These are phyloP conservation scores for Tuta absoluta DNA, from an alignment of 2,888 invertebrate species.

Conservation along the genomic window DNA sequence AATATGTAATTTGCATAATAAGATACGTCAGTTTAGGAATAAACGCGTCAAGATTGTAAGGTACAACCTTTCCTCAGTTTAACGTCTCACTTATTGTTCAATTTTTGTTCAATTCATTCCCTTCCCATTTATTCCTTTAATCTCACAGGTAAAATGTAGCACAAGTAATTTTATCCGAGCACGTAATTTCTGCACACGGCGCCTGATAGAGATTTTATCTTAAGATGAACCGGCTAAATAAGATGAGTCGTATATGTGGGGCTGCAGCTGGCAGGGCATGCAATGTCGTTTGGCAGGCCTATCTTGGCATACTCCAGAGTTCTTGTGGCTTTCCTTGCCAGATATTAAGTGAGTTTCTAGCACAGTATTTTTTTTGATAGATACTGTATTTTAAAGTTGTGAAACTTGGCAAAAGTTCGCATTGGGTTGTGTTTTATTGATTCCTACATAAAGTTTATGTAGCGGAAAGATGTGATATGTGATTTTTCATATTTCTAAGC, in stretches of 20 bases:
- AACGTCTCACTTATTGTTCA: neutral
- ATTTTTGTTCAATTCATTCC: neutral
- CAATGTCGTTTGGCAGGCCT: slow-evolving; percentile 24
- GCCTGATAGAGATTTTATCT: slow-evolving; percentile 31
- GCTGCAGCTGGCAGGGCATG: slow-evolving; percentile 30
- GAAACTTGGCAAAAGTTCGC: neutral
- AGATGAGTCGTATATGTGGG: slow-evolving; percentile 27
- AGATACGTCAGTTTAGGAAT: too few relatives aligned
- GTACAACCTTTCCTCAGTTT: neutral
- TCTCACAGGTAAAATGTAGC: slow-evolving; percentile 6
- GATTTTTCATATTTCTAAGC: too few relatives aligned
- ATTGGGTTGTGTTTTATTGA: neutral
- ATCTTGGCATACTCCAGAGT: slow-evolving; percentile 11
- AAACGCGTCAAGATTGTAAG: too few relatives aligned
- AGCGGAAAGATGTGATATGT: too few relatives aligned
- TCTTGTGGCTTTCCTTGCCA: slow-evolving; percentile 18
- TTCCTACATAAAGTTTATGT: neutral
- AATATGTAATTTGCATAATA: too few relatives aligned
- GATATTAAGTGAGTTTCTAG: slow-evolving; percentile 7
- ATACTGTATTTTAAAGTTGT: neutral
- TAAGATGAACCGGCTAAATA: slow-evolving; percentile 29
- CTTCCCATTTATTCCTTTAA: neutral
- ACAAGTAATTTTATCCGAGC: slow-evolving; percentile 5
- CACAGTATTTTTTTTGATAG: neutral
- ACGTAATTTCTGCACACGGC: neutral